Percentiles rank a stretch among this genome's conserved stretches.
Conservation (phyloP, 2,113 vertebrate species). For the Psettodes erumei region DNA sequence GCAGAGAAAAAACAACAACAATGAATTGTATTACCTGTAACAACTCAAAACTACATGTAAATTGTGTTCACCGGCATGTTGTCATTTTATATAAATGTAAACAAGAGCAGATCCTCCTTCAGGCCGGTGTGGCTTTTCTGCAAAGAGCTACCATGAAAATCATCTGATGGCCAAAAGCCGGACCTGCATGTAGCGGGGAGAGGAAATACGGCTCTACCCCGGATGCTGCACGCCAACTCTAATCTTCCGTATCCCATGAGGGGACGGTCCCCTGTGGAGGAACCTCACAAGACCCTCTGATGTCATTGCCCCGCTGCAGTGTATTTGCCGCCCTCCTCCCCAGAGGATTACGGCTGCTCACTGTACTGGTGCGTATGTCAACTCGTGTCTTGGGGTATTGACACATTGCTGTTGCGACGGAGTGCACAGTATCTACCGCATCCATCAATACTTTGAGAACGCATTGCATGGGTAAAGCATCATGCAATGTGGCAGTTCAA, state of each 20-base stretch:
- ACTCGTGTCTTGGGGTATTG: conserved; percentile 49
- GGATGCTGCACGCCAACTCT: conserved; percentile 36
- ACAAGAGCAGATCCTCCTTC: background rate
- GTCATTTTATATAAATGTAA: background rate
- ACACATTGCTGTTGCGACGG: conserved; percentile 47
- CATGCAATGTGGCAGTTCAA: conserved; percentile 25
- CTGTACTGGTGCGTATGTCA: conserved; percentile 43
- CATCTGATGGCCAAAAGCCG: conserved; percentile 16
- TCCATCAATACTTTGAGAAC: conserved; percentile 42
- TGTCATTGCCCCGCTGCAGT: conserved; percentile 57
- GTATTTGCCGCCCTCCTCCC: conserved; percentile 61
- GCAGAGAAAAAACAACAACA: background rate
- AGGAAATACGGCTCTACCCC: conserved; percentile 16
- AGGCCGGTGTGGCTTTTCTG: background rate
- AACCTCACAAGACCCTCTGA: conserved; percentile 63
- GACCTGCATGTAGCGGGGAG: conserved; percentile 12
- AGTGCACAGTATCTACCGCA: conserved; percentile 29
- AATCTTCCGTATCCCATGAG: conserved; percentile 50
- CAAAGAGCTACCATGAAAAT: conserved; percentile 5
- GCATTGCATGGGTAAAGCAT: conserved; percentile 35
- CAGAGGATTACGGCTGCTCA: conserved; percentile 46
- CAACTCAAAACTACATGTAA: background rate
- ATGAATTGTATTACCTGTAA: background rate
- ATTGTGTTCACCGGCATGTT: background rate
- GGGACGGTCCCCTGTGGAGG: conserved; percentile 40